Evolutionary conservation across 2,113 vertebrate genomes (phyloP), one percentile per base, ranked within the genome.

Genomic region (Naja naja): DNA sequence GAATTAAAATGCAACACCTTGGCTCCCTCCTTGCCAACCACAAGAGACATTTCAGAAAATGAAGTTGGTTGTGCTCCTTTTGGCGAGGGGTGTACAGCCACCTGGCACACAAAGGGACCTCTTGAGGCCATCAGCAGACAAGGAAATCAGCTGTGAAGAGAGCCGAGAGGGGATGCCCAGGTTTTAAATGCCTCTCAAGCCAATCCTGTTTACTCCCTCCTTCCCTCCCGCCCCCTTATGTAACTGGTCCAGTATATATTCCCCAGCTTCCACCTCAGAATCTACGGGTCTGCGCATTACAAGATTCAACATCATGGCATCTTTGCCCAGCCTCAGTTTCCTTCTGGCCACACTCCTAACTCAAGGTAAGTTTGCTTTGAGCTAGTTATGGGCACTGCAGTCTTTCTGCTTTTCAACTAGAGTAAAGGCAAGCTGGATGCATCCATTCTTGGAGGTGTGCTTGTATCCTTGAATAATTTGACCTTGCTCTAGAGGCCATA

Each of bases 121-220:
- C 92, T 86, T 89, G 92, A 89, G 43, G 43, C 20, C 4, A 47
- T 86, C 88, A 90, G 89, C 85, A 60, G 60, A 93, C 88, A 93
- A 93, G 58, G 88, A 52, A 20, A 39, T 86, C 53, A 47, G 39
- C 43, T 85, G 20, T 92, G 69, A 55, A 30, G 34, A 30, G 20
- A 85, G 43, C 30, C 1, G 0, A 22, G 34, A 0, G 34, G 69
- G 27, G 18, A 11, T 86, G 52, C 30, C 53, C 92, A 85, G 25
- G 88, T 60, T 81, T 39, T 47, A 64, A 85, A 54, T 90, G 88
- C 30, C 30, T 93, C 54, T 90, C 54, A 49, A 16, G 43, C 92
- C 85, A 86, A 11, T 52, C 30, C 16, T 52, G 34, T 90, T 93
- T 34, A 25, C 88, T 60, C 11, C 20, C 92, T 49, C 69, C 8